Percentiles rank a stretch among this genome's conserved stretches.
Conservation (phyloP, 2,797 vertebrate species). For the Kryptolebias ocellatus region DNA sequence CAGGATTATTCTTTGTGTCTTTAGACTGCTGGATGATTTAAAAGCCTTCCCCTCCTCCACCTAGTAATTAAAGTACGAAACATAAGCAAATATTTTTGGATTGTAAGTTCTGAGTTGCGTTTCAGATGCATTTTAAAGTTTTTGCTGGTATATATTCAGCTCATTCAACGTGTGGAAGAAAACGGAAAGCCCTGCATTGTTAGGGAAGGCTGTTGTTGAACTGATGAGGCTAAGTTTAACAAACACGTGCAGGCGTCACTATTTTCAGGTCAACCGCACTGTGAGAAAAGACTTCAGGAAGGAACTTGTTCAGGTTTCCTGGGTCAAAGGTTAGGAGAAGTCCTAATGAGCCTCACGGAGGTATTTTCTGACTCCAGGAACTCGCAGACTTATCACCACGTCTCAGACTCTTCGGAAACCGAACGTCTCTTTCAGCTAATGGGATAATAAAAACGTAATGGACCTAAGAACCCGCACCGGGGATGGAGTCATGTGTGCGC, state of each 20-base stretch:
- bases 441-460: conserved; percentile 34
- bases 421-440: conserved; percentile 27
- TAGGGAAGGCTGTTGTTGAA: not conserved
- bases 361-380: conserved; percentile 33
- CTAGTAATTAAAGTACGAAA: too few relatives aligned
- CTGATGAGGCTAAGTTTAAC: conserved; percentile 18
- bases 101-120: too few relatives aligned
- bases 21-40: too few relatives aligned
- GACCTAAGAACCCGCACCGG: conserved; percentile 32
- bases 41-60: too few relatives aligned
- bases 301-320: conserved; percentile 48
- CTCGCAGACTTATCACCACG: conserved; percentile 11
- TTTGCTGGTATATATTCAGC: too few relatives aligned
- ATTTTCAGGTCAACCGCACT: conserved; percentile 34
- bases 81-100: too few relatives aligned
- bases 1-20: too few relatives aligned
- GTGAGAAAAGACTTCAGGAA: conserved; percentile 51
- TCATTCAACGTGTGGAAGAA: too few relatives aligned
- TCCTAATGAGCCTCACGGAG: conserved; percentile 26
- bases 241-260: not conserved
- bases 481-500: conserved; percentile 49
- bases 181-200: too few relatives aligned
- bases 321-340: conserved; percentile 53
- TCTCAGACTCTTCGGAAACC: conserved; percentile 26
- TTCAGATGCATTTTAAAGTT: too few relatives aligned